Base-by-base conservation (phyloP, 2,888 invertebrate genomes). In the Volucella inanis region DNA sequence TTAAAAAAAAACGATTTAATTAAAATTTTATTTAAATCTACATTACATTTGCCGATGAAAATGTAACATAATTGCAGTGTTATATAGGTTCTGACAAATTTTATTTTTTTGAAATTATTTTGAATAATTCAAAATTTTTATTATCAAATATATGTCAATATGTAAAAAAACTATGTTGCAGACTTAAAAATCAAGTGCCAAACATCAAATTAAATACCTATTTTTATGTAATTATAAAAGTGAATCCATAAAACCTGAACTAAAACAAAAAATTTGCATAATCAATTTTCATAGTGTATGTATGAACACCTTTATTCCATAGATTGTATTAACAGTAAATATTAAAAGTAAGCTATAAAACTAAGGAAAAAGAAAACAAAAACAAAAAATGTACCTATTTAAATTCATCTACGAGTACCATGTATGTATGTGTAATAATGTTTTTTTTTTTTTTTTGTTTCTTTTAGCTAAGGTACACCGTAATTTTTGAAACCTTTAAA, bases 221-320 rank as follows among this genome's bases (percentile, higher is more conserved):
- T 85, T 85, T 81, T n/a, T n/a, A n/a, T n/a, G 72, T 85, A 85
- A 81, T 81, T 81, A 81, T 81, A 71, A 81, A 70, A 85, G 84
- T 68, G 71, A 67, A 85, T 68, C 62, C 68, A 85, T 62, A 64
- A 57, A 79, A 55, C 71, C 50, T 65, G 52, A 71, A 67, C 59
- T 18, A 50, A 55, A 62, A 85, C 81, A 81, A 85, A 77, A 77
- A 85, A 64, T 85, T 77, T 85, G 81, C 85, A 85, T 81, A 81
- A 85, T 81, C 72, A 59, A 18, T 83, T 64, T 67, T 78, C 55
- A 61, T 68, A 22, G 65, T 71, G 49, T 81, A 65, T 59, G 31
- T 38, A 47, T 39, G 39, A 22, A 55, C 39, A 67, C 61, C 9
- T 15, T 57, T 41, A 22, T 15, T 65, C 15, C 61, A 61, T 68